Base-by-base conservation (phyloP, 2,797 vertebrate genomes). In the Diplodus sargus region DNA sequence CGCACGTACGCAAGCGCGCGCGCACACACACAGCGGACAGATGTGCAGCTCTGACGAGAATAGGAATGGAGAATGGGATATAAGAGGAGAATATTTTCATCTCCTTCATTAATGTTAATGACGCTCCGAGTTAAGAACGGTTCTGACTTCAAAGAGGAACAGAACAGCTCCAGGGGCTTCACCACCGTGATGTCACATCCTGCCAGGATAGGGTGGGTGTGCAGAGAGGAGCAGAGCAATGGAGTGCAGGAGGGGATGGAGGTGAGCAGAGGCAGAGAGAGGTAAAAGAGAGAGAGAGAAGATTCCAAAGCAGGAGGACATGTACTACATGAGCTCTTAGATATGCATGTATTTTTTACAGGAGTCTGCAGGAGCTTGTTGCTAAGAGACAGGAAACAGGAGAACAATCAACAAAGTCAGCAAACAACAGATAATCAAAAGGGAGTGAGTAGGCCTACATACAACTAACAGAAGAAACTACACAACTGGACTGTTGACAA, bases 51-150 rank as follows among this genome's bases (percentile, higher is more conserved):
- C 23, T 60, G 62, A 75, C 58, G 3, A 76, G 67, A 89, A 85
- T 66, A 83, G 84, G 34, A 75, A 65, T 17, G 53, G 72, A 79
- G 74, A 87, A 85, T 62, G 79, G 67, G 56, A 82, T 61, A 83
- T 76, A 76, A 84, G 62, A 81, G 30, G 57, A 83, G 76, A 86
- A 82, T 77, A 86, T 86, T 87, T 87, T 74, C 74, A 85, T 87
- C 84, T 65, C 52, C 75, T 74, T 89, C 82, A 90, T 92, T 90
- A 91, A 92, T 86, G 82, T 84, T 90, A 91, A 91, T 90, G 83
- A 90, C 63, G 42, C 65, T 81, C 70, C 1, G 54, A 85, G 65
- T 83, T 71, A 69, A 65, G 42, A 84, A 77, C 2, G 20, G 25
- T 54, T 68, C 67, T 34, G 82, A 89, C 88, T 90, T 90, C 87